phyloP scores from a whole-genome alignment of 2,888 invertebrate species.

The Octodonta nipae region DNA sequence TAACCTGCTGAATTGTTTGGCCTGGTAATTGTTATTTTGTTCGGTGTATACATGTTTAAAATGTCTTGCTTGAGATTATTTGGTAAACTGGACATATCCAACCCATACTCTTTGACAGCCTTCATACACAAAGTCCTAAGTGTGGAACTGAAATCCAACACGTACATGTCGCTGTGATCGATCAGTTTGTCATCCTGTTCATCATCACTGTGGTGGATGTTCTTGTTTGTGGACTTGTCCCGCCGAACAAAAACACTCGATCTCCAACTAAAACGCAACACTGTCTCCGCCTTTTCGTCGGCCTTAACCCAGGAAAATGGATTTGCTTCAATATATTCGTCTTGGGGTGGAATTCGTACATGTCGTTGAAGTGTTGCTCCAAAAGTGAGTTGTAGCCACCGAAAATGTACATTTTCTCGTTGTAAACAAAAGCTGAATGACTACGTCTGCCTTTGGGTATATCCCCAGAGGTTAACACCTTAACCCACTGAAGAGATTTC shows the following conservation, averaged over 20 bases:
- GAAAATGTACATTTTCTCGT: constrained; percentile 70
- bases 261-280: constrained; percentile 64
- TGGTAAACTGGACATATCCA: constrained; percentile 52
- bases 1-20: constrained; percentile 31
- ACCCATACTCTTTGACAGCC: constrained; percentile 48
- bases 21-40: constrained; percentile 46
- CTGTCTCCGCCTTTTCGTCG: constrained; percentile 58
- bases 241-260: constrained; percentile 75
- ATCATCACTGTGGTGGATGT: background rate
- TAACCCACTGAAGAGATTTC: constrained; percentile 53
- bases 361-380: constrained; percentile 70
- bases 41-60: constrained; percentile 54
- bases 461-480: constrained; percentile 45
- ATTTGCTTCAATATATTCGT: constrained; percentile 49
- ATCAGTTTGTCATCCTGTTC: constrained; percentile 42
- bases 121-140: constrained; percentile 61
- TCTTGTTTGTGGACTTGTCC: constrained; percentile 45
- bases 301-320: constrained; percentile 44
- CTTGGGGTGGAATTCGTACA: constrained; percentile 57
- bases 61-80: constrained; percentile 55
- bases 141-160: constrained; percentile 65
- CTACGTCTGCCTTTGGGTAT: constrained; percentile 72
- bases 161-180: constrained; percentile 72
- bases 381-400: constrained; percentile 75
- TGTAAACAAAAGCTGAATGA: constrained; percentile 77